These are phyloP conservation scores for Trypoxylon attenuatum DNA, from an alignment of 2,888 invertebrate species.

Conservation along the genomic window DNA sequence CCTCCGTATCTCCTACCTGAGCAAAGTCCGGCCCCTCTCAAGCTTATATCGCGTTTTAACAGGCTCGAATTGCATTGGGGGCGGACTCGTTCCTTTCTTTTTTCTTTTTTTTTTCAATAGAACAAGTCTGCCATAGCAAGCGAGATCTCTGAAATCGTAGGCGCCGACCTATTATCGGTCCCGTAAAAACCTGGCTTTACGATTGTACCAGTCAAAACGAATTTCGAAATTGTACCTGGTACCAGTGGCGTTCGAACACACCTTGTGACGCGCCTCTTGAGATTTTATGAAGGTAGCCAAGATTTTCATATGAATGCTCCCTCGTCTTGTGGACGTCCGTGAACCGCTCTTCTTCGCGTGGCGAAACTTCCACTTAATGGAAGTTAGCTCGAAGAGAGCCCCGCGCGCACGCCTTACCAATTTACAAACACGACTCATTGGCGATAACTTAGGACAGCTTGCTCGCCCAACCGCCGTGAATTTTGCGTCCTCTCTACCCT, in stretches of 20 bases:
- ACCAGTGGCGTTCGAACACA: slow-evolving; percentile 18
- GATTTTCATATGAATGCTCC: slow-evolving; percentile 50
- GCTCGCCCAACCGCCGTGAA: neutral
- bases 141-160: slow-evolving; percentile 40
- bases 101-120: slow-evolving; percentile 6
- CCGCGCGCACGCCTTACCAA: neutral
- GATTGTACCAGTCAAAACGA: slow-evolving; percentile 51
- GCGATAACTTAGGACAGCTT: neutral
- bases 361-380: slow-evolving; percentile 1
- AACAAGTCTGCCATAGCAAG: slow-evolving; percentile 6
- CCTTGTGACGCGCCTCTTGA: slow-evolving; percentile 15
- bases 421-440: slow-evolving; percentile 11
- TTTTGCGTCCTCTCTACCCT: too few relatives aligned
- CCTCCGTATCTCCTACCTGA: neutral
- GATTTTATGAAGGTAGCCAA: slow-evolving; percentile 35
- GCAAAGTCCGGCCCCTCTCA: neutral
- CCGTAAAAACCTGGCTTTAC: slow-evolving; percentile 60
- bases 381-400: neutral
- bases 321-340: slow-evolving; percentile 28
- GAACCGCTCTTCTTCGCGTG: slow-evolving; percentile 29
- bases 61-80: neutral
- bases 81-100: too few relatives aligned
- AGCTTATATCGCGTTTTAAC: neutral
- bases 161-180: slow-evolving; percentile 59
- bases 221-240: slow-evolving; percentile 53